These are phyloP conservation scores for Brachionichthys hirsutus DNA, from an alignment of 2,113 vertebrate species.

Conservation along the genomic window DNA sequence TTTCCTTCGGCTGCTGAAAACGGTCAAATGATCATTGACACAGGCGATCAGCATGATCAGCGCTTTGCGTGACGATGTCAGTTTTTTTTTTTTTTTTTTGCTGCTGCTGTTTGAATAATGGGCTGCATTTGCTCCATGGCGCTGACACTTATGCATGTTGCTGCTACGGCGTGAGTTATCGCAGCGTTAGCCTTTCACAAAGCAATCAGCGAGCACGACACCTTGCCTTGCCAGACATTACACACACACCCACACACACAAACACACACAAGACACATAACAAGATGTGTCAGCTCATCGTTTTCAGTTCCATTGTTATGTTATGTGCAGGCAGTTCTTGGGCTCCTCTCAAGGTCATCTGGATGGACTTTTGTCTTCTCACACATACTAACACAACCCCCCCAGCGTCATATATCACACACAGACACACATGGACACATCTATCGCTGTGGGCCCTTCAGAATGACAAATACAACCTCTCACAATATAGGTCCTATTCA, in stretches of 20 bases:
- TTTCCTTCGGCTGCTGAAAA: no score
- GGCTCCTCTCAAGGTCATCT: slow-evolving; percentile 62
- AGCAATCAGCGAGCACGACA: not conserved
- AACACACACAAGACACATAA: not conserved
- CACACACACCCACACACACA: not conserved
- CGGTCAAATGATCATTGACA: no score
- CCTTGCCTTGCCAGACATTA: slow-evolving; percentile 6
- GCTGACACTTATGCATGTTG: no score
- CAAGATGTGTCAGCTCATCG: slow-evolving; percentile 20
- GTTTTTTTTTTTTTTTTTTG: no score
- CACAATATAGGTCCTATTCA: slow-evolving; percentile 61
- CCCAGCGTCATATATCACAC: slow-evolving; percentile 61
- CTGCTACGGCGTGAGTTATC: no score
- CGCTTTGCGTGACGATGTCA: no score
- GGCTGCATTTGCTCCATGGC: no score
- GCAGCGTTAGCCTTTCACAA: no score
- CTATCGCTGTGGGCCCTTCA: slow-evolving; percentile 55
- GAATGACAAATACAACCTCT: slow-evolving; percentile 64
- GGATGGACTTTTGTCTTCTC: slow-evolving; percentile 51
- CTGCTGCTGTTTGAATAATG: no score
- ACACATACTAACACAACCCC: slow-evolving; percentile 27
- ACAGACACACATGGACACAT: slow-evolving; percentile 35
- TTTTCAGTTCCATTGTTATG: slow-evolving; percentile 34
- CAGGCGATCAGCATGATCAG: no score
- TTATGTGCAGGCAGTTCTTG: slow-evolving; percentile 21